Base-by-base conservation (phyloP, 2,797 vertebrate species). In the Amphiprion clarkii region DNA sequence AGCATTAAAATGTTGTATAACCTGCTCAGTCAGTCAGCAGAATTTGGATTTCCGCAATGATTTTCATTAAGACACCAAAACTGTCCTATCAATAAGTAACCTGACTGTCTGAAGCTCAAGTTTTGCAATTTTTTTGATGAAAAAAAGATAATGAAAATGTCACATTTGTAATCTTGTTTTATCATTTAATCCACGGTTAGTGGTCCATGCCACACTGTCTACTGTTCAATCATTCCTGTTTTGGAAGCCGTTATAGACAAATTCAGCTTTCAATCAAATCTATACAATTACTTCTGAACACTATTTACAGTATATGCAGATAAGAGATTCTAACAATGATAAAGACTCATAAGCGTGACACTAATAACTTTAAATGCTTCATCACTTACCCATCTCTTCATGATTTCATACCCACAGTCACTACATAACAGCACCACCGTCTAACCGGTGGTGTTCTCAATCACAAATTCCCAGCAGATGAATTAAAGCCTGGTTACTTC, bases 401-500 rank as follows among this genome's bases (percentile, higher is more conserved):
- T 44, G 44, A 31, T 76, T 70, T 69, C 29, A 36, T 12, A 3
- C 31, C 54, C 60, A 54, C 60, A 11, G 48, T 31, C 46, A 69
- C 25, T 49, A 25, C 72, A 46, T 68, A 57, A 23, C 31, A 49
- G 39, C 63, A 61, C 27, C 51, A 23, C 16, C 23, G 27, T 62
- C 23, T 14, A 49, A 59, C 60, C 36, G 42, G 21, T 70, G 52
- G 49, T 73, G 59, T 57, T 64, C 72, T 76, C 49, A 58, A 71
- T 27, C 21, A 48, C 11, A 36, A 72, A 49, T 54, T 60, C 27
- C 36, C 74, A 74, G n/a, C 51, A 75, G 70, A 79, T 63, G 48
- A 86, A 83, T 76, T 78, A 40, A 70, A 57, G 46, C 49, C 39
- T 71, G 69, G 71, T 64, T 76, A 31, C 64, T 36, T 73, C 36